These are phyloP conservation scores for Serilophus lunatus DNA, from an alignment of 2,113 vertebrate species.

Conservation along the genomic window DNA sequence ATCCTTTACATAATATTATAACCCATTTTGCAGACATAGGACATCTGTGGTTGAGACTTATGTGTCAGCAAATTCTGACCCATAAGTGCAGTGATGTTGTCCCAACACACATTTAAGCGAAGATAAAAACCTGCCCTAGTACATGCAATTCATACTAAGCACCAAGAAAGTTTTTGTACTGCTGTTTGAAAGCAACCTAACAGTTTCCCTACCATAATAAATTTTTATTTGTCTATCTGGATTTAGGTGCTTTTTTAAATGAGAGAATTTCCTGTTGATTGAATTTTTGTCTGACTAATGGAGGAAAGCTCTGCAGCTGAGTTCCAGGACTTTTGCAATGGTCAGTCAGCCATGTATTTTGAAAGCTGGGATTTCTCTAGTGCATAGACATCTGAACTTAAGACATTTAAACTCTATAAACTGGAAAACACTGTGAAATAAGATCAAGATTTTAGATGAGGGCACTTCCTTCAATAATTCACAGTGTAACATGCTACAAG, in stretches of 20 bases:
- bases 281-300: conserved; percentile 26
- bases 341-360: background rate
- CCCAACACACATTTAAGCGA: background rate
- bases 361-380: conserved; percentile 22
- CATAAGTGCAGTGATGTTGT: background rate
- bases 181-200: background rate
- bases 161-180: background rate
- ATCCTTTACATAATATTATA: background rate
- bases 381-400: background rate
- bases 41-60: background rate
- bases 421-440: background rate
- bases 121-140: background rate
- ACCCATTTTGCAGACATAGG: background rate
- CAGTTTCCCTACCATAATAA: background rate
- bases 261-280: conserved; percentile 61
- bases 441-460: background rate
- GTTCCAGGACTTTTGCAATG: conserved; percentile 36
- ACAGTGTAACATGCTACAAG: background rate
- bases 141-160: background rate
- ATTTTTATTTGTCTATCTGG: background rate
- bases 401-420: background rate
- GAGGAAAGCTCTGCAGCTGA: background rate
- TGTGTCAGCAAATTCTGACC: background rate
- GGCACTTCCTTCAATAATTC: background rate
- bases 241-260: conserved; percentile 45